Percentiles rank a stretch among this genome's conserved stretches.
Evolutionary conservation across 2,888 invertebrate species (phyloP).

Genomic region (Mimachlamys varia): DNA sequence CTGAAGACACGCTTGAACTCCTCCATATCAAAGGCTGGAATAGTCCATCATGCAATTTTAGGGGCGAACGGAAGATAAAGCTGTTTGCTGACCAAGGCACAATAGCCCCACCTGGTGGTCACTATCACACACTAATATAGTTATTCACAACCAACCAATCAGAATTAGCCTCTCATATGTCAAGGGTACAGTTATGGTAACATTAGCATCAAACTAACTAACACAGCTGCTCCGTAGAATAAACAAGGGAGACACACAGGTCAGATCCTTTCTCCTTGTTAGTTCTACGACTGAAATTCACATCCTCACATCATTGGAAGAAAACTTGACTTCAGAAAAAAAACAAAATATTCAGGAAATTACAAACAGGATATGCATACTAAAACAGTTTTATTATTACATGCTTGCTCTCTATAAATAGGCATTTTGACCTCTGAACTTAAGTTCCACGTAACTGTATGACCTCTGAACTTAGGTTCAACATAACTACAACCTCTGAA

Average conservation of each 20-base stretch:
- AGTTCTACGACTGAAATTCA: neutral
- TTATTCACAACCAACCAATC: neutral
- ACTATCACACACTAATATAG: neutral
- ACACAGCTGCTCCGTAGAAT: neutral
- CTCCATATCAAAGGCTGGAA: too few relatives aligned
- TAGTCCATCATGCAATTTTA: too few relatives aligned
- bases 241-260: neutral
- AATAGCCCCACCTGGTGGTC: neutral
- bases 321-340: neutral
- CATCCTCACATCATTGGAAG: neutral
- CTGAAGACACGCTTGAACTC: too few relatives aligned
- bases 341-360: neutral
- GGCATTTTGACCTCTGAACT: neutral
- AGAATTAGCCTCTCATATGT: neutral
- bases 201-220: neutral
- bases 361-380: neutral
- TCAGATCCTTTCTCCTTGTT: neutral
- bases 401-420: neutral
- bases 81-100: slow-evolving; percentile 17
- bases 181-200: neutral
- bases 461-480: too few relatives aligned
- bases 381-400: neutral
- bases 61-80: neutral
- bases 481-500: too few relatives aligned
- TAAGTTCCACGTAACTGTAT: too few relatives aligned